phyloP scores from a whole-genome alignment of 2,797 vertebrate genomes.

The Pseudochromis fuscus region DNA sequence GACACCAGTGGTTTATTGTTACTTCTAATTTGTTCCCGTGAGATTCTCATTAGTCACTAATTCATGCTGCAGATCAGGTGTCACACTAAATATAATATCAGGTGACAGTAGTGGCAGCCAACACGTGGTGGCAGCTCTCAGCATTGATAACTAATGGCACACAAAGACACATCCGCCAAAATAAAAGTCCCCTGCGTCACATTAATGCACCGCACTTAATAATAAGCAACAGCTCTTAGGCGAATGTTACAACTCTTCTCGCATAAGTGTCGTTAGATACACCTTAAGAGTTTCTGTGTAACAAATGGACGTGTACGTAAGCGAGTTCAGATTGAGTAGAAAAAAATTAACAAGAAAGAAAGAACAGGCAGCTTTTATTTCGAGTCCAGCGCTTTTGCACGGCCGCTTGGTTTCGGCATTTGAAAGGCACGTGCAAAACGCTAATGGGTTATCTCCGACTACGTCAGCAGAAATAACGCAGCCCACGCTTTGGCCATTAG shows the following conservation, averaged over 20 bases:
- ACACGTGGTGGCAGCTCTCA: background rate
- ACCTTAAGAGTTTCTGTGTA: background rate
- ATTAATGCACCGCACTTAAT: constrained; percentile 3
- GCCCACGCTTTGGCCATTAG: constrained; percentile 24
- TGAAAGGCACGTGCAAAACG: constrained; percentile 7
- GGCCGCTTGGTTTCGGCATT: constrained; percentile 27
- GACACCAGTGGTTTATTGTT: constrained; percentile 23
- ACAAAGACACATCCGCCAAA: constrained; percentile 10
- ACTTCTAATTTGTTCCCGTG: constrained; percentile 26
- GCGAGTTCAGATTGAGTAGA: constrained; percentile 1
- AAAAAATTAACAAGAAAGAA: too few species aligned
- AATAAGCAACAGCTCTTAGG: constrained; percentile 5
- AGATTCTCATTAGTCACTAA: constrained; percentile 17
- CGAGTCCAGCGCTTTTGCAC: constrained; percentile 9
- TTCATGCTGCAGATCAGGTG: constrained; percentile 9
- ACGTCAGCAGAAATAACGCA: constrained; percentile 21
- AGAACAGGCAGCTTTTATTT: constrained; percentile 18
- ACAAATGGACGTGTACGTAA: background rate
- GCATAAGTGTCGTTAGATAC: constrained; percentile 4
- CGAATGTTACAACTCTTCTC: constrained; percentile 3
- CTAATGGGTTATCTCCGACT: constrained; percentile 18
- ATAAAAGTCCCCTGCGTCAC: constrained; percentile 13
- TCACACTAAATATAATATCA: constrained; percentile 17
- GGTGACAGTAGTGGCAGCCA: background rate
- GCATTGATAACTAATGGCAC: constrained; percentile 10